Evolutionary conservation across 1,140 invertebrate species (phyloP).

Genomic region (Eurosta solidaginis): DNA sequence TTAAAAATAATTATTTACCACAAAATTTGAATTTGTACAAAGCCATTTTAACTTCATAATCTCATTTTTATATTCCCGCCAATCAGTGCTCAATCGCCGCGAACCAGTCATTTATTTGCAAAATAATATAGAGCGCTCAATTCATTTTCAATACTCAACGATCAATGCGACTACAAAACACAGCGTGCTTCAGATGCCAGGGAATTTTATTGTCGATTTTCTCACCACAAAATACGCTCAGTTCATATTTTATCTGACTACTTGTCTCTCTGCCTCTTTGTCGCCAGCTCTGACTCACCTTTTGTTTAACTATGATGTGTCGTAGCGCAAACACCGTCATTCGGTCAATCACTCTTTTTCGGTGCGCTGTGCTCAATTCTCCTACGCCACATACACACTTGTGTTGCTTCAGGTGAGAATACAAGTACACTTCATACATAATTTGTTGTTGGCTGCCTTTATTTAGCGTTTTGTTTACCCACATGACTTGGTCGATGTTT

Average conservation of each 20-base stretch:
- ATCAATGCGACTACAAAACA: too few relatives aligned
- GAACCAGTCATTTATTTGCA: neutral
- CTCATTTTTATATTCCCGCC: neutral
- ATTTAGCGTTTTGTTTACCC: neutral
- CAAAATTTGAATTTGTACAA: neutral
- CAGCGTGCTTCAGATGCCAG: neutral
- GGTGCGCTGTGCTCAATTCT: neutral
- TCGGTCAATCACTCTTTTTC: neutral
- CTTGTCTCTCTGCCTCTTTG: neutral
- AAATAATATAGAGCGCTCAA: neutral
- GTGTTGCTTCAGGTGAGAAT: slow-evolving; percentile 28
- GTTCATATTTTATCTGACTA: neutral
- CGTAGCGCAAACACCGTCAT: neutral
- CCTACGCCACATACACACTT: neutral
- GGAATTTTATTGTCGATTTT: neutral
- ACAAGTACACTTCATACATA: neutral
- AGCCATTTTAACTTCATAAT: slow-evolving; percentile 22
- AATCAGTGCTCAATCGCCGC: neutral
- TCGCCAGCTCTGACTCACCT: neutral
- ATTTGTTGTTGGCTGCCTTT: neutral
- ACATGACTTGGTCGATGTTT: neutral
- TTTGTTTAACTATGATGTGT: neutral
- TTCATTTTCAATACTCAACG: neutral
- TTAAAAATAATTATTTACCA: neutral
- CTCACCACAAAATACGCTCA: neutral